Percentiles rank a stretch among this genome's conserved stretches.
Conservation (phyloP, 1,140 invertebrate species). For the Pseudomyrmex flavicornis region DNA sequence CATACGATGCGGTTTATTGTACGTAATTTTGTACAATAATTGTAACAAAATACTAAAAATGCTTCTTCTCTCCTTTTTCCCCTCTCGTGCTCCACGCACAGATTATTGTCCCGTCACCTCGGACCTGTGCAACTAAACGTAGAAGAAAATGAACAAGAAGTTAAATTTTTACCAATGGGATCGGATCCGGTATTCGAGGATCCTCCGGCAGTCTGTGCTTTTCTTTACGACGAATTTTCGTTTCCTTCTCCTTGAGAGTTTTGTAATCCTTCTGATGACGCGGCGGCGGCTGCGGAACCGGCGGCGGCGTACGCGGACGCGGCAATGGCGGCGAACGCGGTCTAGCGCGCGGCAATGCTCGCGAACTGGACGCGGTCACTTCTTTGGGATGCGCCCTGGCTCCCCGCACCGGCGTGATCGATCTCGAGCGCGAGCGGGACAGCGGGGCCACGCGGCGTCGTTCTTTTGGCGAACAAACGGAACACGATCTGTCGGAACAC, state of each 20-base stretch:
- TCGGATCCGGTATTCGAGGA: conserved; percentile 81
- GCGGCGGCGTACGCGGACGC: conserved; percentile 84
- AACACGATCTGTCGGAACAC: conserved; percentile 93
- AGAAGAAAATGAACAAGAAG: background rate
- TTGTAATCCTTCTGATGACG: conserved; percentile 82
- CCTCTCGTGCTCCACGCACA: too few relatives aligned
- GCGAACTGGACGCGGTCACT: conserved; percentile 77
- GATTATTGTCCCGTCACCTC: too few relatives aligned
- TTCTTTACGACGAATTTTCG: conserved; percentile 80
- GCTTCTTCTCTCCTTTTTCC: background rate
- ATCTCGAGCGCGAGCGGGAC: conserved; percentile 80
- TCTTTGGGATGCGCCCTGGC: conserved; percentile 77
- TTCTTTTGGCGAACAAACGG: conserved; percentile 88
- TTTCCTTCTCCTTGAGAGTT: conserved; percentile 78
- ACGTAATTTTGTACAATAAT: background rate
- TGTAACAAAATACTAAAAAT: background rate
- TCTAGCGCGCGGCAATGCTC: conserved; percentile 74
- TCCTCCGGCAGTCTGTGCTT: conserved; percentile 82
- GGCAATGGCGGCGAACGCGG: conserved; percentile 80
- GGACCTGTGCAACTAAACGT: too few relatives aligned
- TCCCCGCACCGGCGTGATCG: conserved; percentile 74
- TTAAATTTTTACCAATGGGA: conserved; percentile 80
- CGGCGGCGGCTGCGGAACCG: conserved; percentile 80
- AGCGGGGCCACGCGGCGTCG: conserved; percentile 75
- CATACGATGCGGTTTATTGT: too few relatives aligned